Evolutionary conservation across 1,140 invertebrate genomes (phyloP), one percentile per base, ranked within the genome.

Genomic region (Aricia agestis): DNA sequence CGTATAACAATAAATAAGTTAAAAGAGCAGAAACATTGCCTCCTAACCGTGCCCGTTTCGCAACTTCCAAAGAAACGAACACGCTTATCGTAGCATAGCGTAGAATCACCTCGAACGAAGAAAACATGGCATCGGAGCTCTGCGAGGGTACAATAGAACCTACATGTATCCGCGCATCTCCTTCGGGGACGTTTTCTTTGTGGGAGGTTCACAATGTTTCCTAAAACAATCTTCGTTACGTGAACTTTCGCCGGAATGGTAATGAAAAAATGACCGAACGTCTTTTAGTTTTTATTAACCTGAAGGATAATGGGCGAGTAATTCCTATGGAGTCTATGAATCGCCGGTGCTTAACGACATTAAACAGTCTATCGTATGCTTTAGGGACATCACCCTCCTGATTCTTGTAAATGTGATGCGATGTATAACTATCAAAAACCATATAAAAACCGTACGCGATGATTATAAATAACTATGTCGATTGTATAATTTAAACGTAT

Each of bases 21-120:
- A 72, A 78, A 68, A 36, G 67, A 80, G 79, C 72, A 74, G 82
- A 83, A 86, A 89, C 86, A 86, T 78, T 77, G 83, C 71, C 73
- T 63, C 67, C 73, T 82, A 87, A 85, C 81, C 82, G 79, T 77
- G 86, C 81, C 68, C 86, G 83, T 73, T 84, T 83, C 84, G 87
- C 89, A 91, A 91, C 89, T 91, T 90, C 89, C 89, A 82, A 83
- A 82, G 82, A 82, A 83, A 76, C 81, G 85, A 74, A 76, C 83
- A 80, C 78, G 81, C 85, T 86, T 82, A 84, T 78, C 73, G 67
- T 36, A 36, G 6, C 5, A 67, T 76, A 81, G 72, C 77, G 3
- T 25, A 25, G 15, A 19, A 66, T 70, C 57, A 77, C 79, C 83
- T 89, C 81, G 69, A 63, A 91, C 80, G 80, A 83, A 79, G 81